Evolutionary conservation across 2,797 vertebrate genomes (phyloP), one percentile per base, ranked within the genome.

Genomic region (Cyprinella venusta): DNA sequence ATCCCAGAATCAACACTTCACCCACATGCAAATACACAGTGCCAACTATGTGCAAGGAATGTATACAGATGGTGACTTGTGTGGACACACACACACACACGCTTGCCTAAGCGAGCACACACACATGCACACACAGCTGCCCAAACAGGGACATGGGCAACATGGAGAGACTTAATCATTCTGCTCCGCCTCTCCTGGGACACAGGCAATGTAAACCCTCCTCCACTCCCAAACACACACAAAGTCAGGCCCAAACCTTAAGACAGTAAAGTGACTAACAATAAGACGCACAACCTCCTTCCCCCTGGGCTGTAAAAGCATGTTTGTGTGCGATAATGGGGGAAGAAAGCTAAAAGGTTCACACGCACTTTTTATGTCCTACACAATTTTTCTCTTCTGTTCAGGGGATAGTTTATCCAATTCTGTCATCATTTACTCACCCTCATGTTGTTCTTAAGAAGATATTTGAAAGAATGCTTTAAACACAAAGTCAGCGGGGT

Each of bases 111-210:
- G 63, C 48, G 86, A 76, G 30, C 84, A 80, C 84, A 86, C 77
- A 76, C 77, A 65, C 7, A 85, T 79, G 6, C 78, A 83, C 59
- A 90, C 81, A 88, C 87, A 91, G 91, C 91, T 89, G 91, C 85
- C 80, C 88, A 87, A 86, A 89, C 85, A 85, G 72, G 85, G 67
- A 80, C 69, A 86, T 82, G 80, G 81, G 80, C 76, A 64, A 69
- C 76, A 82, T 70, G 56, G 33, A 85, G 78, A 64, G 79, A 61
- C 76, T 87, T 78, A 80, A 82, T 78, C 71, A 56, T 42, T 81
- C 67, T 40, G 71, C 83, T 68, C 81, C 48, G 48, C 69, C 71
- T 85, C 79, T 85, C 81, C 74, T 74, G 74, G 68, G 78, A 83
- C 69, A 84, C 85, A 69, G 74, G 75, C 81, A 71, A 65, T 84